Percentiles rank a stretch among this genome's conserved stretches.
phyloP scores from a whole-genome alignment of 2,797 vertebrate species.

The Tiaroga cobitis region DNA sequence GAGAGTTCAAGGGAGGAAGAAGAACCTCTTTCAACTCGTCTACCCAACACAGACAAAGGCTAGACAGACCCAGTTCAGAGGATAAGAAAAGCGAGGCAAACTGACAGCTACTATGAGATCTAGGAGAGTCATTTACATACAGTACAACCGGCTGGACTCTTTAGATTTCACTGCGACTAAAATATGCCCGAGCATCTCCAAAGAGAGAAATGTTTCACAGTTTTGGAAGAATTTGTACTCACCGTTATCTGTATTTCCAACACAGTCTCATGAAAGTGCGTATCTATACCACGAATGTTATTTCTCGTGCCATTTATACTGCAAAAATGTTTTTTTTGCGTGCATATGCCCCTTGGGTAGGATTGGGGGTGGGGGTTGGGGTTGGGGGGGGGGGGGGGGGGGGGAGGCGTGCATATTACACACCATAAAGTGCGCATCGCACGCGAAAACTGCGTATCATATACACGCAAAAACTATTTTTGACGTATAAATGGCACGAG shows the following conservation, averaged over 20 bases:
- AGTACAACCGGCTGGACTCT: slow-evolving; percentile 13
- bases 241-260: neutral
- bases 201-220: slow-evolving; percentile 62
- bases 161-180: slow-evolving; percentile 18
- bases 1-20: slow-evolving; percentile 52
- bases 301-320: no score
- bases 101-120: slow-evolving; percentile 19
- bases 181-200: slow-evolving; percentile 62
- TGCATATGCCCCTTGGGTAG: no score
- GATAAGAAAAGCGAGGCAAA: slow-evolving; percentile 8
- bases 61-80: slow-evolving; percentile 37
- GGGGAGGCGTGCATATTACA: no score
- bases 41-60: slow-evolving; percentile 33
- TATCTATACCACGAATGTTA: no score
- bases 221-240: neutral
- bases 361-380: no score
- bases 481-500: no score
- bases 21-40: slow-evolving; percentile 26
- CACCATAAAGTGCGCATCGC: no score
- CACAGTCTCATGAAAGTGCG: no score
- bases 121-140: slow-evolving; percentile 45
- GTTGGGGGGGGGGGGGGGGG: no score
- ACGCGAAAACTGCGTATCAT: no score
- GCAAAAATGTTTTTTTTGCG: no score
- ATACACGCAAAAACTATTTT: no score